phyloP scores from a whole-genome alignment of 2,888 invertebrate species.

The Chymomyza fuscimana region DNA sequence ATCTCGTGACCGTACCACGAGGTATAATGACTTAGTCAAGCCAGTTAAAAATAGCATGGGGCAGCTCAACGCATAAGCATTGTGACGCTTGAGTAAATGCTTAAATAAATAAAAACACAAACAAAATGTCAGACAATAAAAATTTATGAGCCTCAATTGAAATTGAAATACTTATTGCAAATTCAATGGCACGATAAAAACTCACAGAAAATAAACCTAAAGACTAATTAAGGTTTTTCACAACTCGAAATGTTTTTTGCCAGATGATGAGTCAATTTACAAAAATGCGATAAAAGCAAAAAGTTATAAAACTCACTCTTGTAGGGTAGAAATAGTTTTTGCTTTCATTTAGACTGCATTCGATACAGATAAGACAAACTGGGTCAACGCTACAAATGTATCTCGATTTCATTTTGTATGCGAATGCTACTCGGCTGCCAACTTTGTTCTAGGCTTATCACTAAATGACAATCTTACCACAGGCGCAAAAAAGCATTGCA shows the following conservation, averaged over 20 bases:
- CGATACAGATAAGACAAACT: constrained; percentile 50
- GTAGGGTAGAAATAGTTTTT: constrained; percentile 49
- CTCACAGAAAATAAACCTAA: not conserved
- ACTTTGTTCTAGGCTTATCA: constrained; percentile 44
- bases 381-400: constrained; percentile 69
- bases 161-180: constrained; percentile 45
- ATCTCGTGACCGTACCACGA: not conserved
- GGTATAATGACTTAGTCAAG: not conserved
- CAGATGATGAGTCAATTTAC: constrained; percentile 62
- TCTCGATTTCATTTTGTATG: constrained; percentile 68
- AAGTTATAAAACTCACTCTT: not conserved
- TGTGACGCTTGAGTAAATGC: constrained; percentile 57
- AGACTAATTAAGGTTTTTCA: constrained; percentile 16
- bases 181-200: constrained; percentile 71
- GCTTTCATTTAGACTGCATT: constrained; percentile 50
- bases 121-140: constrained; percentile 67
- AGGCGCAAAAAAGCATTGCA: constrained; percentile 2
- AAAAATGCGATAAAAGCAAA: constrained; percentile 37
- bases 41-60: not conserved
- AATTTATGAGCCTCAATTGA: constrained; percentile 70
- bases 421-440: constrained; percentile 31
- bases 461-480: constrained; percentile 61
- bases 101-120: constrained; percentile 55
- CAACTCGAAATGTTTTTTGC: not conserved
- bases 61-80: constrained; percentile 28